Conservation (phyloP, 2,797 vertebrate species). For the Rhabdophis nuchalis region DNA sequence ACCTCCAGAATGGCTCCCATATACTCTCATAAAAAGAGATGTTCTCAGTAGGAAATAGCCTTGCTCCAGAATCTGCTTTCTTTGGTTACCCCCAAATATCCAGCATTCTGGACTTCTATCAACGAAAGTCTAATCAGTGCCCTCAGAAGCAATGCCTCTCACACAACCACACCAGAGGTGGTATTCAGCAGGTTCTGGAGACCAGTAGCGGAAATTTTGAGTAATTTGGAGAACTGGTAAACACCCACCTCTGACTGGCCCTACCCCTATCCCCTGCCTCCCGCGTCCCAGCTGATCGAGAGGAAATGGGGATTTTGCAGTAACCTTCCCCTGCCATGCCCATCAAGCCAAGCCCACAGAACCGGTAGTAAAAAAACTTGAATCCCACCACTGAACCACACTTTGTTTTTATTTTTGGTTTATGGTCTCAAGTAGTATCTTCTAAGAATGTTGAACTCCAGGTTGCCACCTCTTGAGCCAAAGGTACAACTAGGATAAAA, state of each 20-base stretch:
- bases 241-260: too few species aligned
- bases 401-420: background rate
- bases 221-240: too few species aligned
- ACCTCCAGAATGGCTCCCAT: background rate
- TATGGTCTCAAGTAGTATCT: background rate
- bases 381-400: too few species aligned
- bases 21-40: background rate
- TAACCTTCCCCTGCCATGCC: too few species aligned
- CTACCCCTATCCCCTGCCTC: too few species aligned
- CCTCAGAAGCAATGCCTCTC: background rate
- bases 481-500: background rate
- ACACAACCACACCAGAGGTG: background rate
- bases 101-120: background rate
- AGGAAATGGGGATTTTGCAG: too few species aligned
- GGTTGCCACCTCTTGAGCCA: background rate
- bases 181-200: too few species aligned
- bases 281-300: too few species aligned
- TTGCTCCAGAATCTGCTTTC: background rate
- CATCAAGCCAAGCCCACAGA: too few species aligned
- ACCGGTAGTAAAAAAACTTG: too few species aligned
- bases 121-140: background rate
- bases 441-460: background rate
- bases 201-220: too few species aligned
- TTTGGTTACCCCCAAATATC: background rate
- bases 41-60: background rate